phyloP scores from a whole-genome alignment of 2,113 vertebrate species.

The Protobothrops mucrosquamatus region DNA sequence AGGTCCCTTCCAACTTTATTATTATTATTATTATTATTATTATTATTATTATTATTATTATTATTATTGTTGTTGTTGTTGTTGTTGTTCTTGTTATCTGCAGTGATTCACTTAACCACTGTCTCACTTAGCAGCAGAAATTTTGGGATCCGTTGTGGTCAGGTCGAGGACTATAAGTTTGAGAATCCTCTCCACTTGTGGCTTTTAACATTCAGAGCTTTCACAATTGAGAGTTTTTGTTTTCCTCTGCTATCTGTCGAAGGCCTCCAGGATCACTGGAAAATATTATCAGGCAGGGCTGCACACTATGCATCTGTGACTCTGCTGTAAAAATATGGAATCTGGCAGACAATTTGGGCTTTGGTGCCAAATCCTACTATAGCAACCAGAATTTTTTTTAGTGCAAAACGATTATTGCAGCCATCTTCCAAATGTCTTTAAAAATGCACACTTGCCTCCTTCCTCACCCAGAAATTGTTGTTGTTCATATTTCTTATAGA shows the following conservation, averaged over 20 bases:
- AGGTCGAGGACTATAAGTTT: neutral
- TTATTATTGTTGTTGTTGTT: too few relatives aligned
- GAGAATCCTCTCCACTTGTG: neutral
- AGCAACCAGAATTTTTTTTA: neutral
- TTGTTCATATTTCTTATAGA: neutral
- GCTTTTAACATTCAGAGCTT: neutral
- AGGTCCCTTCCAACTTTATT: too few relatives aligned
- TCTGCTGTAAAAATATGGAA: neutral
- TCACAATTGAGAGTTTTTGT: neutral
- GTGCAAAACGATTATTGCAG: neutral
- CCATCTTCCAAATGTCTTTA: neutral
- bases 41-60: too few relatives aligned
- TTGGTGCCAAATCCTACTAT: neutral
- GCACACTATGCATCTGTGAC: neutral
- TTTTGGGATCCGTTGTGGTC: neutral
- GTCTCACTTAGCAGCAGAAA: neutral
- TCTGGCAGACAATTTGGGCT: neutral
- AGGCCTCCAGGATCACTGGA: neutral
- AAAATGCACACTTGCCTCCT: neutral
- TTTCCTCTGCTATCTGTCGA: neutral
- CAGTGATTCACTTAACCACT: too few relatives aligned
- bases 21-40: too few relatives aligned
- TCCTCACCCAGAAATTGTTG: neutral
- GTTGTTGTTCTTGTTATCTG: too few relatives aligned
- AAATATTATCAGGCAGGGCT: neutral